Conservation (phyloP, 2,113 vertebrate genomes). For the Tychaedon coryphoeus region DNA sequence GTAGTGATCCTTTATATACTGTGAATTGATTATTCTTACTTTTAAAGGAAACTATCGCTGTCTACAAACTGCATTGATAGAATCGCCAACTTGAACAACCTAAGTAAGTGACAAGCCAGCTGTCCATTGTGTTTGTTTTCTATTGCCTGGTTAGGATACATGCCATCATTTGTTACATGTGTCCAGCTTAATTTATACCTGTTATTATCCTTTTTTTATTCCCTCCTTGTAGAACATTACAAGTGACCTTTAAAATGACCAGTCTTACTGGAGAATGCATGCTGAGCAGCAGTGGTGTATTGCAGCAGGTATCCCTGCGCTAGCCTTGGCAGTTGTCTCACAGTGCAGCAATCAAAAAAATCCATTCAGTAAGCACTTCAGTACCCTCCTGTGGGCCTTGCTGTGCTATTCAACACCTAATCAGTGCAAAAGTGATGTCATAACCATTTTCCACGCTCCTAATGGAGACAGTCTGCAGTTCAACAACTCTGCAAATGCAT, state of each 20-base stretch:
- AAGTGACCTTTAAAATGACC: background rate
- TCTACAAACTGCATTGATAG: slow-evolving; percentile 99
- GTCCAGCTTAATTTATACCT: background rate
- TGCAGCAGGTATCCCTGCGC: background rate
- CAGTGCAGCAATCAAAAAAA: background rate
- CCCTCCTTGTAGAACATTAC: background rate
- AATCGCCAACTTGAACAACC: slow-evolving; percentile 90
- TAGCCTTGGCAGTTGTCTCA: background rate
- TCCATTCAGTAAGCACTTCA: background rate
- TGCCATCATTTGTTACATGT: background rate
- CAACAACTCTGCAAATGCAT: background rate
- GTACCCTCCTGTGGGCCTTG: background rate
- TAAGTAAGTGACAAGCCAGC: slow-evolving; percentile 85
- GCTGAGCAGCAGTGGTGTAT: background rate
- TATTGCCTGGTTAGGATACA: background rate
- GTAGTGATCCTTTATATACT: background rate
- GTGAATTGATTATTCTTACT: slow-evolving; percentile 54
- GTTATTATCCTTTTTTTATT: background rate
- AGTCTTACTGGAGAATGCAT: background rate
- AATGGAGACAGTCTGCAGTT: background rate
- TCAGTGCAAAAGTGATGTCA: background rate
- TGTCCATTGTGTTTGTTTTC: background rate
- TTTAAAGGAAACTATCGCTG: slow-evolving; percentile 88
- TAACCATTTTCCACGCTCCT: background rate
- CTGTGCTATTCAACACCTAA: background rate